Evolutionary conservation across 2,797 vertebrate genomes (phyloP), one percentile per base, ranked within the genome.

Genomic region (Taenioides sp.): DNA sequence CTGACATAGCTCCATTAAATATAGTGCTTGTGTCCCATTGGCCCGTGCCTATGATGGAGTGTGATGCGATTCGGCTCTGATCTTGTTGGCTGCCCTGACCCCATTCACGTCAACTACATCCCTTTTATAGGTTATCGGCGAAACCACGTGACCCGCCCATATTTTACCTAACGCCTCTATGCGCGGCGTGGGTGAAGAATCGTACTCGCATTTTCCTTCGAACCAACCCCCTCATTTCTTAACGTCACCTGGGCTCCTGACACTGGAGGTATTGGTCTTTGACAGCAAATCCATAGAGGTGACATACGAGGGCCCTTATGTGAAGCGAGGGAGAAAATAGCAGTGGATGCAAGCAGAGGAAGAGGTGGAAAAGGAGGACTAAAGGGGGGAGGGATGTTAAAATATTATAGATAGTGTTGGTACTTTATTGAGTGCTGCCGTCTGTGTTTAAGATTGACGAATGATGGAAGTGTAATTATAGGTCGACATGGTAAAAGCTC

Each of bases 281-380:
- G 84, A 86, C 83, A 77, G 82, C 67, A 87, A 93, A 92, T 93
- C 91, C 79, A 91, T 92, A 78, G 31, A 58, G 74, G 25, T 87
- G 88, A 93, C 83, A 74, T 83, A 91, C 88, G 87, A 87, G 68
- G 5, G 67, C 85, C 86, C 78, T 87, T 76, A 83, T 65, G 75
- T 89, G 83, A 82, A 85, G 84, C 82, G 4, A 59, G 69, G 62
- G 63, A 87, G 85, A 90, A 87, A 88, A 89, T 86, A 80, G 80
- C 85, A 83, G 60, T 52, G 75, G 54, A 57, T 75, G 67, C 63
- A 82, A 66, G 47, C 73, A 77, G 68, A 76, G 71, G 72, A 66
- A 66, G 73, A 70, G 70, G 85, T 67, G 74, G 80, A 62, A 76
- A 74, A 67, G 60, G 31, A 25, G 61, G 80, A 65, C 71, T 71